phyloP scores from a whole-genome alignment of 53 echinoderm and acorn worm species.

The Stichopus horrens region DNA sequence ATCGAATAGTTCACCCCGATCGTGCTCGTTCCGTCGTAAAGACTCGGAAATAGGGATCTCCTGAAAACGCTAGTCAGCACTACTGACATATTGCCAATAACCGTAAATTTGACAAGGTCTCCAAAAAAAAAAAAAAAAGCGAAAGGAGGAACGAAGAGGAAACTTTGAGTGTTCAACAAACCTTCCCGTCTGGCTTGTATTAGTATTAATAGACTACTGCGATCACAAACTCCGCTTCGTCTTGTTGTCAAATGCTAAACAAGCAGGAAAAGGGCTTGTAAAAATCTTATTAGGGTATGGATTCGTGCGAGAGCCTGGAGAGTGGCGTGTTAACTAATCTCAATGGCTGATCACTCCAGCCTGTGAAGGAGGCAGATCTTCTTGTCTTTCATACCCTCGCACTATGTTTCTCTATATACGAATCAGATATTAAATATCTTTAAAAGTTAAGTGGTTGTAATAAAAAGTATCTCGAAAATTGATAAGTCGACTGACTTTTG shows the following conservation, averaged over 20 bases:
- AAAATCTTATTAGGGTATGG: conserved; percentile 41
- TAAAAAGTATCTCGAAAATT: neutral
- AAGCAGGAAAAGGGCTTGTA: conserved; percentile 45
- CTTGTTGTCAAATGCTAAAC: conserved; percentile 37
- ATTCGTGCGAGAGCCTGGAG: conserved; percentile 6
- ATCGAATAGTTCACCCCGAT: conserved; percentile 11
- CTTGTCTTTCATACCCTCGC: neutral
- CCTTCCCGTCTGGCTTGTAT: conserved; percentile 20
- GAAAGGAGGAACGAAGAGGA: conserved; percentile 17
- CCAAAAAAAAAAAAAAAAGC: conserved; percentile 6
- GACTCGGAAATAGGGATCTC: conserved; percentile 38
- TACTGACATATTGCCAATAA: conserved; percentile 46
- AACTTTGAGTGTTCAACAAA: conserved; percentile 31
- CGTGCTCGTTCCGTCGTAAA: conserved; percentile 32
- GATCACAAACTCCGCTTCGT: neutral
- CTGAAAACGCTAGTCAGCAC: conserved; percentile 11
- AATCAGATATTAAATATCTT: conserved; percentile 8
- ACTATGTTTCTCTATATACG: neutral
- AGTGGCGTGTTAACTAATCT: conserved; percentile 15
- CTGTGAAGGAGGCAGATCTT: neutral
- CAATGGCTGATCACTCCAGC: neutral
- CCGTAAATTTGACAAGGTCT: conserved; percentile 41
- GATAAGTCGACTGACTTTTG: neutral
- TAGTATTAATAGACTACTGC: conserved; percentile 29
- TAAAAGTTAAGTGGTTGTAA: conserved; percentile 6